These are phyloP conservation scores for Melanotaenia boesemani DNA, from an alignment of 2,797 vertebrate genomes.

Conservation along the genomic window DNA sequence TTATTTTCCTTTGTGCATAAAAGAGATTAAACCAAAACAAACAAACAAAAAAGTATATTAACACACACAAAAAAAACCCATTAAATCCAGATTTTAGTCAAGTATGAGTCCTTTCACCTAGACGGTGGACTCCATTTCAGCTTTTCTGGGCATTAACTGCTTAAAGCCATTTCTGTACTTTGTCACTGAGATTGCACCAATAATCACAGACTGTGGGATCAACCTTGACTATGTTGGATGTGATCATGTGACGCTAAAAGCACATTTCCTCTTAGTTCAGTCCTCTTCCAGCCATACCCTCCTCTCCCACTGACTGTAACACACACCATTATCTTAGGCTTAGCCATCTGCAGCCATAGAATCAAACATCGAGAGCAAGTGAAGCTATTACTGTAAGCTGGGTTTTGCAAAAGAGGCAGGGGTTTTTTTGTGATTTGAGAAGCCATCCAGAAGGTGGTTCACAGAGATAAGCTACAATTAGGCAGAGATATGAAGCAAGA, in stretches of 20 bases:
- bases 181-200: conserved; percentile 35
- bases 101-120: too few relatives aligned
- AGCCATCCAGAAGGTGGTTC: conserved; percentile 40
- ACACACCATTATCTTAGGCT: conserved; percentile 60
- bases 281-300: conserved; percentile 33
- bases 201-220: conserved; percentile 48
- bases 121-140: not conserved
- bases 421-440: conserved; percentile 37
- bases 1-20: conserved; percentile 6
- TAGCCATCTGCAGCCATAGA: conserved; percentile 62
- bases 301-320: conserved; percentile 36
- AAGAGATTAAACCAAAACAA: not conserved
- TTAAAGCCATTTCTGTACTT: conserved; percentile 34
- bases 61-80: not conserved
- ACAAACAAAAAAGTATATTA: not conserved
- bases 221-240: conserved; percentile 32
- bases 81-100: conserved; percentile 12
- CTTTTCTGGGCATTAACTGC: conserved; percentile 37
- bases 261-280: conserved; percentile 54
- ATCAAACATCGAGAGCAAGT: conserved; percentile 45
- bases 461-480: conserved; percentile 59
- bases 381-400: conserved; percentile 58
- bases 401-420: conserved; percentile 54
- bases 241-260: conserved; percentile 60
- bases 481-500: conserved; percentile 46